Conservation (phyloP, 2,113 vertebrate genomes). For the Neotoma lepida region DNA sequence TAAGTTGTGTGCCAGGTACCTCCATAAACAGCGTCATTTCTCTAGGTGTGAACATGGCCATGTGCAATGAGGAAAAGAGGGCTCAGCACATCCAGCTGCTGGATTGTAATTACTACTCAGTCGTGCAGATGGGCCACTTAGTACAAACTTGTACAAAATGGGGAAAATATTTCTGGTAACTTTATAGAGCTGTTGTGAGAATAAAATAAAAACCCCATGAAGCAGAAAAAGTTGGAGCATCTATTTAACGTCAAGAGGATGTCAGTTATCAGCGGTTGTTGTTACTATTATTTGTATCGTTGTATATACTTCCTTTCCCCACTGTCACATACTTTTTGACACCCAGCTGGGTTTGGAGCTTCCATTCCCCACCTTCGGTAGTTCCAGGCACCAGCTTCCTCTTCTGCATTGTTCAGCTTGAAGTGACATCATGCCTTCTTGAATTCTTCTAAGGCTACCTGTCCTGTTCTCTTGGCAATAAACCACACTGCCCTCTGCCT, state of each 20-base stretch:
- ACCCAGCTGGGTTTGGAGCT: too few relatives aligned
- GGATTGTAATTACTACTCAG: not conserved
- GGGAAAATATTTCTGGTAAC: not conserved
- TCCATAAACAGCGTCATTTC: fast-evolving
- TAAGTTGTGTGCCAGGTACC: fast-evolving
- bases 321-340: too few relatives aligned
- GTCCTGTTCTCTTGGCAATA: not conserved
- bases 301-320: not conserved
- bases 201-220: not conserved
- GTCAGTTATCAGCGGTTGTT: not conserved
- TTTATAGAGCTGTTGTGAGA: not conserved
- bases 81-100: not conserved
- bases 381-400: fast-evolving
- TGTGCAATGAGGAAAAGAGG: not conserved
- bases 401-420: not conserved
- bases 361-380: fast-evolving
- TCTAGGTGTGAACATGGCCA: not conserved
- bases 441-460: not conserved
- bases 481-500: not conserved
- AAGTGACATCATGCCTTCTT: not conserved
- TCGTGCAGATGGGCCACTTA: not conserved
- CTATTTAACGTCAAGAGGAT: not conserved
- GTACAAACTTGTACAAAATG: not conserved
- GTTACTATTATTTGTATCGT: not conserved
- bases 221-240: not conserved